Conservation (phyloP, 2,113 vertebrate genomes). For the Thomomys bottae region DNA sequence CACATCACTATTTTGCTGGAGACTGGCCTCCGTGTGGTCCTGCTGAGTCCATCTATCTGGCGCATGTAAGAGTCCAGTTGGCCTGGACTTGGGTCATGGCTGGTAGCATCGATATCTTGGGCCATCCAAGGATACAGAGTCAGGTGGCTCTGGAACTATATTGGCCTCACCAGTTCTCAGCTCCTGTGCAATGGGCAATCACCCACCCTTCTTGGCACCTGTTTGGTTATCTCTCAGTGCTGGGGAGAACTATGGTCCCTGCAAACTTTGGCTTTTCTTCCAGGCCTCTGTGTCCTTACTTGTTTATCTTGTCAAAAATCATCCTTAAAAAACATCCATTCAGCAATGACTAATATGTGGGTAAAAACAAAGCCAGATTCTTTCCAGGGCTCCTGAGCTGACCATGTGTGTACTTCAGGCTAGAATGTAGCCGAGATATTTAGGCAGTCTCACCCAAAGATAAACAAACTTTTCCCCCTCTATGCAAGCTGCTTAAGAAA, state of each 20-base stretch:
- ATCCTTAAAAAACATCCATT: conserved; percentile 43
- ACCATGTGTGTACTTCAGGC: conserved; percentile 28
- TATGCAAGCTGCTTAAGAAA: conserved; percentile 17
- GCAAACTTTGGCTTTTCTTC: conserved; percentile 31
- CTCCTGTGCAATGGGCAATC: background rate
- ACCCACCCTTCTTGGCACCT: background rate
- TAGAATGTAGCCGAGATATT: conserved; percentile 48
- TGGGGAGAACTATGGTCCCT: background rate
- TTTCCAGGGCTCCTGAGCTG: conserved; percentile 57
- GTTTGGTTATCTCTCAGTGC: background rate
- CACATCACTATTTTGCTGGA: conserved; percentile 66
- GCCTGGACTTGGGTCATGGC: background rate
- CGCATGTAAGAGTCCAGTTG: background rate
- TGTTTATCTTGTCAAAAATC: conserved; percentile 64
- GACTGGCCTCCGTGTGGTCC: conserved; percentile 65
- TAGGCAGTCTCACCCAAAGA: conserved; percentile 46
- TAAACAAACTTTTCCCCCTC: conserved; percentile 28
- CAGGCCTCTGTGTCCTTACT: conserved; percentile 52
- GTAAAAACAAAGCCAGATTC: conserved; percentile 72
- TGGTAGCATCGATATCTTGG: background rate
- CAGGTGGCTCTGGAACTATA: background rate
- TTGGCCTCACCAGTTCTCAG: background rate
- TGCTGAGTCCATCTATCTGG: background rate
- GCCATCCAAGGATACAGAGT: background rate
- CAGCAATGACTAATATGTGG: conserved; percentile 75